Conservation (phyloP, 1,140 invertebrate species). For the Achroia grisella region DNA sequence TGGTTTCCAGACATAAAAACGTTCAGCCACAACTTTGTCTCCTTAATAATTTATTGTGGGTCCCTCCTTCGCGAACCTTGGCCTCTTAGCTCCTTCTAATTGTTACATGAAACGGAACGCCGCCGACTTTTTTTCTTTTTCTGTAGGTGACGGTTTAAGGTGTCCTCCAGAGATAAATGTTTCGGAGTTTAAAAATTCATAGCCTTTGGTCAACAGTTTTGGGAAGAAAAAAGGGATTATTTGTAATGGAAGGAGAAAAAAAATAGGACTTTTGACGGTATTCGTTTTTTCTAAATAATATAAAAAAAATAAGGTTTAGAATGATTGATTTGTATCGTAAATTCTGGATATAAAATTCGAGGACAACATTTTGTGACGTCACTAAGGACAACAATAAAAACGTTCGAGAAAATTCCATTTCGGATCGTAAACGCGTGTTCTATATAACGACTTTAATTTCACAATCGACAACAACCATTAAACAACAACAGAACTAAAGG, state of each 20-base stretch:
- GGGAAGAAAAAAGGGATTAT: not conserved
- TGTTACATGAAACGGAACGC: slow-evolving; percentile 5
- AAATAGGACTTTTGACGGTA: too few relatives aligned
- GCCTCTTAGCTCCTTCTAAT: slow-evolving; percentile 6
- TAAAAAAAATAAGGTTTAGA: too few relatives aligned
- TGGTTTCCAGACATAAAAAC: not conserved
- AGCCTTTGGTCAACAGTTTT: slow-evolving; percentile 11
- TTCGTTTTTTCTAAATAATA: too few relatives aligned
- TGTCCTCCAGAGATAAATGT: slow-evolving; percentile 3
- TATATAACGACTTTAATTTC: too few relatives aligned
- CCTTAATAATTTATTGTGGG: slow-evolving; percentile 5
- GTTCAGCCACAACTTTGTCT: not conserved
- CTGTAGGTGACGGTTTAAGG: not conserved
- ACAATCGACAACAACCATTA: too few relatives aligned
- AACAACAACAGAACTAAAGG: too few relatives aligned
- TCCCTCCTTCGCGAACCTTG: not conserved
- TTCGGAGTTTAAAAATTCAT: not conserved
- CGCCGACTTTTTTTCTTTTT: not conserved
- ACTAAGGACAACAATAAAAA: too few relatives aligned
- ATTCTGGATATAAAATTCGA: too few relatives aligned
- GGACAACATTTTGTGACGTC: too few relatives aligned
- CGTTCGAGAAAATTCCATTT: too few relatives aligned
- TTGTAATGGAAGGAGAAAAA: not conserved
- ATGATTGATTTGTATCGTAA: too few relatives aligned
- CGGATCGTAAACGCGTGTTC: too few relatives aligned